Base-by-base conservation (phyloP, 2,888 invertebrate genomes). In the Aromia moschata region DNA sequence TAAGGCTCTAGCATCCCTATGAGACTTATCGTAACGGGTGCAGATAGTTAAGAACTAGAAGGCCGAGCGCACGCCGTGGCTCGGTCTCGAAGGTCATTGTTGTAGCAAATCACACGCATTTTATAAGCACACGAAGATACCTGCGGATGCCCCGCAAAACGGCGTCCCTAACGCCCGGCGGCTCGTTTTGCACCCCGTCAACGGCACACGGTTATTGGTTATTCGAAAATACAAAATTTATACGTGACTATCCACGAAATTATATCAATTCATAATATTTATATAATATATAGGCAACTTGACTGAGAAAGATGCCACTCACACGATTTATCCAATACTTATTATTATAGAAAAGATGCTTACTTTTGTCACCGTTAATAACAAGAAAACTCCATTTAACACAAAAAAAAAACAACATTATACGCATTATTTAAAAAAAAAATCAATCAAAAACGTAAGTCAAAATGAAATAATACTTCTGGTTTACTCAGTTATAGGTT, bases 101-200 rank as follows among this genome's bases (percentile, higher is more conserved):
- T 49, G 64, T 67, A 65, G 68, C 68, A 70, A 72, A 67, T 70
- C 70, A 70, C 72, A 73, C 69, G 66, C 69, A 69, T 67, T 63
- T 52, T 41, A 58, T 40, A 55, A 55, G 55, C 55, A 55, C 55
- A 55, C 40, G 30, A 45, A 55, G 45, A 55, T 38, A 10, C 38
- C 30, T 20, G 18, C 25, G 38, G 45, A 55, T 12, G 12, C 20
- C 17, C 36, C 41, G 45, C 41, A 37, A 52, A 49, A 49, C 25
- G 16, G 17, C 10, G 15, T 30, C 7, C n/a, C 18, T 31, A 31
- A 33, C 9, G 9, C 4, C n/a, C 31, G 14, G 45, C 16, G 14
- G 30, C 11, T 20, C 58, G 56, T 46, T 45, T 51, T 64, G 55
- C 56, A 60, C 55, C 56, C 58, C 51, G 10, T 60, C 59, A 65